A percentile compares a stretch with the other conserved stretches of the same genome.
Conservation (phyloP, 2,113 vertebrate genomes). For the Ascaphus truei region DNA sequence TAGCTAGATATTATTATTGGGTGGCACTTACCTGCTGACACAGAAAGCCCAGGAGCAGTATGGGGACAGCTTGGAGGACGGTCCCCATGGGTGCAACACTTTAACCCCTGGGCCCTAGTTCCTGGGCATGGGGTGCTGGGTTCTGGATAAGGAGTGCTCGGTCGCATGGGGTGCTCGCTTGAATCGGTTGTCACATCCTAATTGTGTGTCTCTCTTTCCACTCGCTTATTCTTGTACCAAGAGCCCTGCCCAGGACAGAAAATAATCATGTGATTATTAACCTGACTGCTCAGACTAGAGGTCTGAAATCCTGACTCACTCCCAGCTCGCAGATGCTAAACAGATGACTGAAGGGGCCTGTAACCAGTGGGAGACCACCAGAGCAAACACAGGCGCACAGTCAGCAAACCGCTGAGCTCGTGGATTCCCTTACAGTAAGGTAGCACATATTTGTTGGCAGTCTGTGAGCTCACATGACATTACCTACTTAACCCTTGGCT, state of each 20-base stretch:
- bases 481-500: no score
- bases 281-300: not conserved
- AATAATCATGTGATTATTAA: conserved; percentile 3
- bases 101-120: no score
- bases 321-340: not conserved
- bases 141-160: not conserved
- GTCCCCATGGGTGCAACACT: not conserved
- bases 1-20: no score
- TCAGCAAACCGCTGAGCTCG: not conserved
- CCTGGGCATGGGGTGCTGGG: not conserved
- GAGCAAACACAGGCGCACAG: not conserved
- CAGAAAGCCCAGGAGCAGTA: not conserved
- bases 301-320: not conserved
- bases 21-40: not conserved
- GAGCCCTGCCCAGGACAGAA: not conserved
- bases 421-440: not conserved
- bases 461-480: not conserved
- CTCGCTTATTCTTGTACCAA: not conserved
- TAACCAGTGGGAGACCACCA: not conserved
- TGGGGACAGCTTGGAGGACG: not conserved
- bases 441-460: not conserved
- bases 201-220: not conserved
- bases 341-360: not conserved
- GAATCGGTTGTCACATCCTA: not conserved
- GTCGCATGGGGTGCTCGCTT: not conserved